phyloP scores from a whole-genome alignment of 2,888 invertebrate genomes.

The Portevinia maculata region DNA sequence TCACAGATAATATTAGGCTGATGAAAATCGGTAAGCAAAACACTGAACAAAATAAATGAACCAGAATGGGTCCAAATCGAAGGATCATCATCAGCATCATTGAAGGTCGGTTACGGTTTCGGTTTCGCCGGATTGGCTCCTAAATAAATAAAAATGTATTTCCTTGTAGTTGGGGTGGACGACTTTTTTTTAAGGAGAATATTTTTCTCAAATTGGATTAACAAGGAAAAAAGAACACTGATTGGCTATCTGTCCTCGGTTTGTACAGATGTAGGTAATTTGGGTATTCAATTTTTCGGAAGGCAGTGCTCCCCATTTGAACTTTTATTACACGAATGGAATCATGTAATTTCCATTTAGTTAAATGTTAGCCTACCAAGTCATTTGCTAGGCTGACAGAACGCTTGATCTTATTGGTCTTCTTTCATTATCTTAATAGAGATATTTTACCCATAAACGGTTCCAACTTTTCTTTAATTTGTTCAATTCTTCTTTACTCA shows the following conservation, averaged over 20 bases:
- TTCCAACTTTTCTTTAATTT: no score
- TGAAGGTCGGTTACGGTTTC: slow-evolving; percentile 62
- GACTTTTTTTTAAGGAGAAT: slow-evolving; percentile 5
- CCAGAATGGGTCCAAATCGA: slow-evolving; percentile 68
- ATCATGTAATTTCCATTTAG: slow-evolving; percentile 7
- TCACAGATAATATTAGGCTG: background rate
- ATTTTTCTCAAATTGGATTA: slow-evolving; percentile 49
- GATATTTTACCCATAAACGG: no score
- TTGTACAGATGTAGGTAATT: slow-evolving; percentile 63
- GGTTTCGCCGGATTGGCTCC: slow-evolving; percentile 63
- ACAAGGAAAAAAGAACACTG: slow-evolving; percentile 34
- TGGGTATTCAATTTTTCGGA: slow-evolving; percentile 58
- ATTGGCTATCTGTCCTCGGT: slow-evolving; percentile 64
- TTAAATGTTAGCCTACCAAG: no score
- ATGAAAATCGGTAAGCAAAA: slow-evolving; percentile 67
- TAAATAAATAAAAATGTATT: slow-evolving; percentile 54
- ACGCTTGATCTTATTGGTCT: no score
- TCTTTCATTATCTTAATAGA: no score
- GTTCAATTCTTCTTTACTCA: no score
- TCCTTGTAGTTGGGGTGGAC: slow-evolving; percentile 2
- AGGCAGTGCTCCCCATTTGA: slow-evolving; percentile 13
- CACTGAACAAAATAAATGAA: slow-evolving; percentile 64
- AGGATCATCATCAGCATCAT: slow-evolving; percentile 69
- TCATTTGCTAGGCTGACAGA: no score
- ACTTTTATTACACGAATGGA: slow-evolving; percentile 32